These are phyloP conservation scores for Paraescarpia echinospica DNA, from an alignment of 1,140 invertebrate species.

Conservation along the genomic window DNA sequence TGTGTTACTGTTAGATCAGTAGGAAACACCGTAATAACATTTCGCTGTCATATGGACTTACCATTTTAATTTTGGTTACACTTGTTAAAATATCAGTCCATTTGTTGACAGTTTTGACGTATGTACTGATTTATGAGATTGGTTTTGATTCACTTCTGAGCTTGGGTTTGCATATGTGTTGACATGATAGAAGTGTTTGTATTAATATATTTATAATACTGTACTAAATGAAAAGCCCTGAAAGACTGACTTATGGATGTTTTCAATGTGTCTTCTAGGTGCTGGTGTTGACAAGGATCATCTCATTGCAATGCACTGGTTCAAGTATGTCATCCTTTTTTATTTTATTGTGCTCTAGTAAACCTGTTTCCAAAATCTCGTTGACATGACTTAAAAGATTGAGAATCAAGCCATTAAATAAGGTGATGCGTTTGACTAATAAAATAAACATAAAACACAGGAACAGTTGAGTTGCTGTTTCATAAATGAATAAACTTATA, in stretches of 20 bases:
- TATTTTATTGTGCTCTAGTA: neutral
- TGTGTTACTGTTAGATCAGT: no score
- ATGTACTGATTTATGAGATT: no score
- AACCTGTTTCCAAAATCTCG: neutral
- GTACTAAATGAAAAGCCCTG: neutral
- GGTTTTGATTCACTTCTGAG: no score
- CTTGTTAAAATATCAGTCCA: no score
- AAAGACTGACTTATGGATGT: neutral
- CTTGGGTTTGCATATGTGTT: no score
- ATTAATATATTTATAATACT: no score
- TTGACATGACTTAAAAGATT: neutral
- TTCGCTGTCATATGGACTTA: no score
- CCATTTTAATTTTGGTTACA: no score
- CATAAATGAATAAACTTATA: neutral
- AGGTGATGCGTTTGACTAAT: neutral
- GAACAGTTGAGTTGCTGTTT: neutral
- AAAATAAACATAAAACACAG: neutral
- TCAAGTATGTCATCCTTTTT: slow-evolving; percentile 48
- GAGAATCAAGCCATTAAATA: slow-evolving; percentile 1
- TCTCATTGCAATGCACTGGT: slow-evolving; percentile 62
- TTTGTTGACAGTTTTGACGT: no score
- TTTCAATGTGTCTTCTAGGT: slow-evolving; percentile 39
- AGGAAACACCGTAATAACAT: no score
- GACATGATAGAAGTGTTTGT: no score
- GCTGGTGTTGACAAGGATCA: slow-evolving; percentile 60